Percentiles rank a stretch among this genome's conserved stretches.
Evolutionary conservation across 2,113 vertebrate species (phyloP).

Genomic region (Axis porcinus): DNA sequence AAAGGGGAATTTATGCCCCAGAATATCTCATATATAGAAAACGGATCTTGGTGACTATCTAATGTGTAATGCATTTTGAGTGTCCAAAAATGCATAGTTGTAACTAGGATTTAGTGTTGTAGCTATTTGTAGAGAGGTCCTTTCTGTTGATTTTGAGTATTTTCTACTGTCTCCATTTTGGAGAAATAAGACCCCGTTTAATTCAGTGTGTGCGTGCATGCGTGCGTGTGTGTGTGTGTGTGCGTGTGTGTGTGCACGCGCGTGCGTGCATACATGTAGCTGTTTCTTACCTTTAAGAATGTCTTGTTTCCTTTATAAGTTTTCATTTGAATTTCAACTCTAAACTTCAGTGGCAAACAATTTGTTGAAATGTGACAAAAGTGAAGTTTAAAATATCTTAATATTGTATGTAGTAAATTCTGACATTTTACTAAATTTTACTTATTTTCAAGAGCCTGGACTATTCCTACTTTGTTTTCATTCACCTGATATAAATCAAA

Average conservation of each 20-base stretch:
- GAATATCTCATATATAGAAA: neutral
- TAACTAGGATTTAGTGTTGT: neutral
- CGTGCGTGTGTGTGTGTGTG: neutral
- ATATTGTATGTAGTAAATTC: neutral
- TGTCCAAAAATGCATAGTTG: neutral
- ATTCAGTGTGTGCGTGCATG: neutral
- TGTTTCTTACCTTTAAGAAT: neutral
- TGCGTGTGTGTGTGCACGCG: too few species aligned
- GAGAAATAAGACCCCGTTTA: neutral
- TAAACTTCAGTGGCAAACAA: neutral
- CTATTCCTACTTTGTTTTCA: neutral
- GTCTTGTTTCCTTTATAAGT: neutral
- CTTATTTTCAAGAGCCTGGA: neutral
- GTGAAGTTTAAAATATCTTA: neutral
- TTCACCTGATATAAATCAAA: neutral
- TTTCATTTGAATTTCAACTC: neutral
- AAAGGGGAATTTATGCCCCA: neutral
- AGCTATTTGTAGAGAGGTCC: neutral
- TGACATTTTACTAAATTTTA: neutral
- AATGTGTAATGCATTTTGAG: neutral
- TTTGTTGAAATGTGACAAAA: neutral
- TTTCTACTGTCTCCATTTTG: neutral
- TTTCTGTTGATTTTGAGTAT: neutral
- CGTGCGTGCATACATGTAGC: fast-evolving
- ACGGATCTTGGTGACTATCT: neutral